phyloP scores from a whole-genome alignment of 1,140 invertebrate species.

The Drosophila orena region DNA sequence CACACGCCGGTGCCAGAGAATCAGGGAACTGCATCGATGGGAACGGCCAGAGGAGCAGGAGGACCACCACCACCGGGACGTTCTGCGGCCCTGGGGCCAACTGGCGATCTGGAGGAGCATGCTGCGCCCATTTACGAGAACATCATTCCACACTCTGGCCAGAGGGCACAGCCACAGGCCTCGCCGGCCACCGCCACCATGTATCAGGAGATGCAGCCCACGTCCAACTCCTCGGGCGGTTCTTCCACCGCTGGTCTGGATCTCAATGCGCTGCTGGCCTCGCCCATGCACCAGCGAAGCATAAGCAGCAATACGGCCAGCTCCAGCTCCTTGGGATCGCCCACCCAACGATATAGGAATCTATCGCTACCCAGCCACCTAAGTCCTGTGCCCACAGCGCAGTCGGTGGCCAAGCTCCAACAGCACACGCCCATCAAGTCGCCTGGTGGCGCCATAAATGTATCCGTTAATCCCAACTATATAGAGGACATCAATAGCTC shows the following conservation, averaged over 20 bases:
- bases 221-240: conserved; percentile 28
- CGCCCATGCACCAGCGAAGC: conserved; percentile 64
- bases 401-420: conserved; percentile 55
- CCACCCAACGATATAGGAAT: conserved; percentile 59
- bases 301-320: conserved; percentile 48
- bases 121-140: conserved; percentile 90
- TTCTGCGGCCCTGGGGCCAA: not conserved
- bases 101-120: conserved; percentile 27
- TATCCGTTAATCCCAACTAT: conserved; percentile 82
- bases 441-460: conserved; percentile 62
- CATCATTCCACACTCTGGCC: conserved; percentile 87
- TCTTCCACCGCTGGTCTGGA: conserved; percentile 41
- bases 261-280: conserved; percentile 55
- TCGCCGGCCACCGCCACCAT: conserved; percentile 81
- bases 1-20: conserved; percentile 80
- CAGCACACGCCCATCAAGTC: conserved; percentile 77
- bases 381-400: conserved; percentile 41
- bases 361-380: conserved; percentile 27
- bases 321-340: conserved; percentile 49
- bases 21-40: not conserved
- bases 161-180: conserved; percentile 82
- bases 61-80: not conserved
- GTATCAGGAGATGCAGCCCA: conserved; percentile 69
- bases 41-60: conserved; percentile 6
- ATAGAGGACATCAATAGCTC: conserved; percentile 88